phyloP scores from a whole-genome alignment of 2,113 vertebrate species.

The Pitta sordida region DNA sequence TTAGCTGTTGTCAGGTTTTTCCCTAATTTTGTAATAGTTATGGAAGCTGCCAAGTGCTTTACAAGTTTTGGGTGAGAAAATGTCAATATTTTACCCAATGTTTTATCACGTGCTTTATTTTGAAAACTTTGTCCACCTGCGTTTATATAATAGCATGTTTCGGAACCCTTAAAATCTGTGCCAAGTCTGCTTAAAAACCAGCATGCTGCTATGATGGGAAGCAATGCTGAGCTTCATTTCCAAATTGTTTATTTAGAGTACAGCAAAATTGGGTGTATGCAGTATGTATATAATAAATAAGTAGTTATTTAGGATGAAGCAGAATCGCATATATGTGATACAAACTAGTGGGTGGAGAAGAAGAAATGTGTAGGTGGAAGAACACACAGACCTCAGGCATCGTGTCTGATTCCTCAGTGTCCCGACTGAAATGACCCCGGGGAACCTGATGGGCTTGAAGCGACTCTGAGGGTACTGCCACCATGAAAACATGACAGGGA shows the following conservation, averaged over 20 bases:
- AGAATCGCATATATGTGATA: accelerated
- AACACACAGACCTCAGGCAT: accelerated
- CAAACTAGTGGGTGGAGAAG: neutral
- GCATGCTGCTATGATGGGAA: accelerated
- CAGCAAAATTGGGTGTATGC: neutral
- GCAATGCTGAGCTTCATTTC: neutral
- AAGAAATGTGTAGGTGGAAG: neutral
- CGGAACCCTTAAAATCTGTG: neutral
- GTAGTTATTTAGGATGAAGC: neutral
- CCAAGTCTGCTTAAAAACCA: neutral
- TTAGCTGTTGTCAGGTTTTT: neutral
- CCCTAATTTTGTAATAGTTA: accelerated
- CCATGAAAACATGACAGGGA: accelerated
- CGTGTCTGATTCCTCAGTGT: neutral
- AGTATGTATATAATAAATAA: neutral
- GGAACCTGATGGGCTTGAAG: neutral
- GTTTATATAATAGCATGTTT: accelerated
- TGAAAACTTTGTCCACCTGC: neutral
- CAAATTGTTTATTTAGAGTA: neutral
- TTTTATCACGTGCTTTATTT: neutral
- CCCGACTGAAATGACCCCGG: neutral
- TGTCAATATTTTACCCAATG: neutral
- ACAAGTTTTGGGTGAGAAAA: neutral
- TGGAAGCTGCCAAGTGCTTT: neutral
- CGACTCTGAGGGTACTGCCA: accelerated